Conservation (phyloP, 2,113 vertebrate species). For the Dipodomys stephensi region DNA sequence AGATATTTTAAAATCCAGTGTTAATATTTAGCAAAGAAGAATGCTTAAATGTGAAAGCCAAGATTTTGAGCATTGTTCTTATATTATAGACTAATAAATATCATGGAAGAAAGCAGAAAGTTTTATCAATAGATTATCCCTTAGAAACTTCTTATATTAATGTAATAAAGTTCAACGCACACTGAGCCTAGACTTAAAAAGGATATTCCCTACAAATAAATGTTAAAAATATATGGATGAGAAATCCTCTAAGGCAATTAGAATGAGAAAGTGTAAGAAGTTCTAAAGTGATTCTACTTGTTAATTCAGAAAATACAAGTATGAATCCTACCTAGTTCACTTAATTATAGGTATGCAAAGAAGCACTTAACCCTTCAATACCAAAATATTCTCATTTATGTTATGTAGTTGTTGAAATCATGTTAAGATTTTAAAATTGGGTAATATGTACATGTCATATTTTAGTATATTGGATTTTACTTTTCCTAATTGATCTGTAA, state of each 20-base stretch:
- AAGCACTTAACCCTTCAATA: not conserved
- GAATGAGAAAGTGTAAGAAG: not conserved
- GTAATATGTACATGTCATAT: not conserved
- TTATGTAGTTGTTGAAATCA: constrained; percentile 9
- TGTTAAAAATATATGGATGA: no score
- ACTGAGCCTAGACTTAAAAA: not conserved
- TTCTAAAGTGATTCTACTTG: not conserved
- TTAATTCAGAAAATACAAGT: not conserved
- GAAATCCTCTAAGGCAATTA: not conserved
- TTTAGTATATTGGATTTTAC: not conserved
- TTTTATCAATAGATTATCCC: not conserved
- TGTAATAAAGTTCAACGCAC: not conserved
- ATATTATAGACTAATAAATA: not conserved
- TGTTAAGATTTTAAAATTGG: not conserved
- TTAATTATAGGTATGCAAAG: not conserved
- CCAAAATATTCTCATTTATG: not conserved
- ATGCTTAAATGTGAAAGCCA: not conserved
- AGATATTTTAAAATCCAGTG: not conserved
- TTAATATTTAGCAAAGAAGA: constrained; percentile 3
- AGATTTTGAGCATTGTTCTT: not conserved
- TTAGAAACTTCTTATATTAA: not conserved
- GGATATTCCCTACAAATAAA: no score
- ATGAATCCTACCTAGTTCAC: not conserved
- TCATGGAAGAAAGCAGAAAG: not conserved
- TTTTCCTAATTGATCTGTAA: not conserved